These are phyloP conservation scores for Lemur catta DNA, from an alignment of 2,797 vertebrate genomes.

Conservation along the genomic window DNA sequence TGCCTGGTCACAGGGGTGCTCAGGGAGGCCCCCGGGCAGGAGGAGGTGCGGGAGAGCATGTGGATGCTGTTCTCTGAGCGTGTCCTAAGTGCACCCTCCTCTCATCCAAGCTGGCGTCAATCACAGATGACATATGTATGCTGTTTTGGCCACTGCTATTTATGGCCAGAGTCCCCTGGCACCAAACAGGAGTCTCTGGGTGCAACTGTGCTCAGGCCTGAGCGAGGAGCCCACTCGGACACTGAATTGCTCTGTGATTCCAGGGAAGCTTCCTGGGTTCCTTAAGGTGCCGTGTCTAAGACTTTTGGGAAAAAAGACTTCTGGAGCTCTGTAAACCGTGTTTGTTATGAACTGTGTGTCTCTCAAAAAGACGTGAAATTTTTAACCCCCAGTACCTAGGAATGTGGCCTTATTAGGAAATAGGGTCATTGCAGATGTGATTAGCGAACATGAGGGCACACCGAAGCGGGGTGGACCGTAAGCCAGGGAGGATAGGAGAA, in stretches of 20 bases:
- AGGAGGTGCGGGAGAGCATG: rapidly evolving
- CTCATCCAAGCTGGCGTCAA: rapidly evolving
- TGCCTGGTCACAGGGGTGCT: neutral
- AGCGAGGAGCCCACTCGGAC: rapidly evolving
- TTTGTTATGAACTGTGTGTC: neutral
- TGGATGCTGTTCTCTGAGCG: neutral
- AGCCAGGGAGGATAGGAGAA: neutral
- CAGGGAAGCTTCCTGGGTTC: neutral
- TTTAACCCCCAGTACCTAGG: neutral
- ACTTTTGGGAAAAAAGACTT: neutral
- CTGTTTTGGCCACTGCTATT: neutral
- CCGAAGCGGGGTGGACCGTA: neutral
- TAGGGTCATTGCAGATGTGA: neutral
- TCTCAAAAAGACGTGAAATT: neutral
- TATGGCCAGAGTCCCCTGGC: neutral
- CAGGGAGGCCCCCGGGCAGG: too few species aligned
- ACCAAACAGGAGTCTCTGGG: neutral
- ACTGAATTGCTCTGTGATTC: neutral
- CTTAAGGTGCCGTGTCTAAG: neutral
- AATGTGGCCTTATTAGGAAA: neutral
- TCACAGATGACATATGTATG: rapidly evolving
- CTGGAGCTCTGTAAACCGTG: neutral
- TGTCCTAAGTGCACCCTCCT: neutral
- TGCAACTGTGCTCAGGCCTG: neutral
- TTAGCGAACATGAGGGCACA: neutral